Conservation (phyloP, 2,797 vertebrate genomes). For the Antennarius maculatus region DNA sequence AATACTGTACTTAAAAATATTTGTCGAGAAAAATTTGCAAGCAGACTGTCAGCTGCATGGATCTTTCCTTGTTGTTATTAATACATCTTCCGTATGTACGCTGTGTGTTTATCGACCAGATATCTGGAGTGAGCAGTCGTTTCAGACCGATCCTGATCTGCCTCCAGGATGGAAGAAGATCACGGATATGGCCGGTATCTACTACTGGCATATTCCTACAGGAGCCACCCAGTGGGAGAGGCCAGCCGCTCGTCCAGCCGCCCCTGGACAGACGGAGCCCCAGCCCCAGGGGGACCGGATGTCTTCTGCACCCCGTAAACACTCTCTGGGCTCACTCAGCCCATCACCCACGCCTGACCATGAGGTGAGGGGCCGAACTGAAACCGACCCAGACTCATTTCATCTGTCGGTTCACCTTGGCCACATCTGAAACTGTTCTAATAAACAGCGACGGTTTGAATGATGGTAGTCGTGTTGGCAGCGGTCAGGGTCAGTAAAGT, state of each 20-base stretch:
- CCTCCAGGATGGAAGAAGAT: slow-evolving; percentile 99
- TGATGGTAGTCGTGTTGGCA: no score
- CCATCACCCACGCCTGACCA: slow-evolving; percentile 93
- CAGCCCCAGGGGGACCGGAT: slow-evolving; percentile 40
- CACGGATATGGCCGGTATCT: slow-evolving; percentile 92
- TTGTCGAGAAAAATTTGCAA: background rate
- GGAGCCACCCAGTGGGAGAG: slow-evolving; percentile 97
- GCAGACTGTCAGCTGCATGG: background rate
- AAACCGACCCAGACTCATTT: background rate
- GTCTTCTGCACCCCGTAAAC: slow-evolving; percentile 79
- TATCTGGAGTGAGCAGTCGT: slow-evolving; percentile 95
- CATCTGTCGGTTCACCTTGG: no score
- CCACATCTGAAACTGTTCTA: background rate
- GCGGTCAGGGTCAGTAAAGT: no score
- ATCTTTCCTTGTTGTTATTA: background rate
- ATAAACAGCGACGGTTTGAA: no score
- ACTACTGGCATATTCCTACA: slow-evolving; percentile 99
- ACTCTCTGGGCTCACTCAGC: slow-evolving; percentile 88
- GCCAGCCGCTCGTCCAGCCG: slow-evolving; percentile 58
- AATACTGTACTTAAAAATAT: no score
- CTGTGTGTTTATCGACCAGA: slow-evolving; percentile 73
- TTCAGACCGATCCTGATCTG: slow-evolving; percentile 95
- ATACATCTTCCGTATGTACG: background rate
- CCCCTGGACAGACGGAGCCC: slow-evolving; percentile 64
- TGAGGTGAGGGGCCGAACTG: slow-evolving; percentile 82